Percentiles rank a stretch among this genome's conserved stretches.
Conservation (phyloP, 2,888 invertebrate species). For the Drosophila phalerata region DNA sequence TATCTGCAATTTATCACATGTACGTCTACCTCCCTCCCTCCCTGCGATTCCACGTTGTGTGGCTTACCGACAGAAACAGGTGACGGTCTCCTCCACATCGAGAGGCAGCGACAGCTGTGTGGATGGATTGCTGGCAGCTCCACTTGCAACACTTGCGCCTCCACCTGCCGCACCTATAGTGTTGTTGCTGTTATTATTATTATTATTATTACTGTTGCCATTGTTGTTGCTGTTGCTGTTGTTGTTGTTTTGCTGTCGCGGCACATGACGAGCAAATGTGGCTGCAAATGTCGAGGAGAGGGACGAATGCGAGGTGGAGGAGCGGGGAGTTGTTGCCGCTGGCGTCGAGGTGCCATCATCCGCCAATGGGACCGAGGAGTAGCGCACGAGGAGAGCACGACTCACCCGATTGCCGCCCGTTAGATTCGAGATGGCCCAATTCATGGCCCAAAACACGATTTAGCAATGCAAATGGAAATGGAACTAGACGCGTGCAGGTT, state of each 20-base stretch:
- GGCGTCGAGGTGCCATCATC: constrained; percentile 78
- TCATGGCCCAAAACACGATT: constrained; percentile 71
- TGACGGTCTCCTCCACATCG: constrained; percentile 90
- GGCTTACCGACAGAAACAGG: constrained; percentile 92
- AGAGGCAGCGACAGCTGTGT: constrained; percentile 87
- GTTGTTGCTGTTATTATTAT: constrained; percentile 20
- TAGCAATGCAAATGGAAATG: background rate
- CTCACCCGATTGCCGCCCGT: constrained; percentile 85
- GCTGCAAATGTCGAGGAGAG: constrained; percentile 77
- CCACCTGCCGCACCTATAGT: constrained; percentile 15
- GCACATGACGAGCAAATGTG: constrained; percentile 77
- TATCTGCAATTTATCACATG: background rate
- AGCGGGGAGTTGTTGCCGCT: constrained; percentile 62
- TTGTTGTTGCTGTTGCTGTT: constrained; percentile 40
- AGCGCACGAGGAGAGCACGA: constrained; percentile 84
- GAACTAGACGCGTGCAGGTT: constrained; percentile 53
- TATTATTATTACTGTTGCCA: constrained; percentile 38
- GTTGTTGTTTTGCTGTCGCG: constrained; percentile 43
- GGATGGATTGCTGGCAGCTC: constrained; percentile 26
- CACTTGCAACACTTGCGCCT: constrained; percentile 15
- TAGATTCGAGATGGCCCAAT: constrained; percentile 85
- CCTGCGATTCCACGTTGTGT: background rate
- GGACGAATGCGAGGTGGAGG: constrained; percentile 63
- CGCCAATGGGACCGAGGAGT: constrained; percentile 83
- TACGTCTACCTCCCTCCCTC: background rate